Evolutionary conservation across 2,888 invertebrate species (phyloP).

Genomic region (Amaurobius ferox): DNA sequence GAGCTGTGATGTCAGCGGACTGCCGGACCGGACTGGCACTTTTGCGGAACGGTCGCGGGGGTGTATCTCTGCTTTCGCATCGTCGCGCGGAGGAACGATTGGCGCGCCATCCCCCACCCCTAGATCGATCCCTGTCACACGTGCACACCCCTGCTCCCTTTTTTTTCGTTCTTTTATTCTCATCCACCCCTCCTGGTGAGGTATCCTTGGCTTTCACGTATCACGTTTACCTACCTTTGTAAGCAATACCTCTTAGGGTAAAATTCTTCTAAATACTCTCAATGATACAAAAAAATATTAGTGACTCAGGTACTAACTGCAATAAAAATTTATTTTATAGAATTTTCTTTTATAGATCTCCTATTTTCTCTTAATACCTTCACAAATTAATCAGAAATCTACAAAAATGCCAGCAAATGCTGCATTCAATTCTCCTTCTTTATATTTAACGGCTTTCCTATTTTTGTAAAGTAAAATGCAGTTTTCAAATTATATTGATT

Average conservation of each 20-base stretch:
- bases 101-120: slow-evolving; percentile 60
- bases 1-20: slow-evolving; percentile 2
- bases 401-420: too few relatives aligned
- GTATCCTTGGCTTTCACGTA: background rate
- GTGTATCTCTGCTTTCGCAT: slow-evolving; percentile 46
- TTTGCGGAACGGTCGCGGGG: slow-evolving; percentile 47
- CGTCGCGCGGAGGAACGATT: slow-evolving; percentile 53
- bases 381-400: too few relatives aligned
- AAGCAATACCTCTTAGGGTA: background rate
- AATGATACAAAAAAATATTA: too few relatives aligned
- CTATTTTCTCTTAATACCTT: too few relatives aligned
- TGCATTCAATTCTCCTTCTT: too few relatives aligned
- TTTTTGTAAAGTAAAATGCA: too few relatives aligned
- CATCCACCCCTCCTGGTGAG: background rate
- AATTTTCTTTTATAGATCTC: too few relatives aligned
- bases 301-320: too few relatives aligned
- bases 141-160: slow-evolving; percentile 60
- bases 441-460: too few relatives aligned
- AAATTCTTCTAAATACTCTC: too few relatives aligned
- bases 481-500: too few relatives aligned
- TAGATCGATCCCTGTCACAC: slow-evolving; percentile 62
- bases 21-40: slow-evolving; percentile 49
- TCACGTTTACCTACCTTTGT: slow-evolving; percentile 1
- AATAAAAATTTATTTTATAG: too few relatives aligned
- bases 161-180: background rate